Base-by-base conservation (phyloP, 2,888 invertebrate genomes). In the Stenchaetothrips biformis region DNA sequence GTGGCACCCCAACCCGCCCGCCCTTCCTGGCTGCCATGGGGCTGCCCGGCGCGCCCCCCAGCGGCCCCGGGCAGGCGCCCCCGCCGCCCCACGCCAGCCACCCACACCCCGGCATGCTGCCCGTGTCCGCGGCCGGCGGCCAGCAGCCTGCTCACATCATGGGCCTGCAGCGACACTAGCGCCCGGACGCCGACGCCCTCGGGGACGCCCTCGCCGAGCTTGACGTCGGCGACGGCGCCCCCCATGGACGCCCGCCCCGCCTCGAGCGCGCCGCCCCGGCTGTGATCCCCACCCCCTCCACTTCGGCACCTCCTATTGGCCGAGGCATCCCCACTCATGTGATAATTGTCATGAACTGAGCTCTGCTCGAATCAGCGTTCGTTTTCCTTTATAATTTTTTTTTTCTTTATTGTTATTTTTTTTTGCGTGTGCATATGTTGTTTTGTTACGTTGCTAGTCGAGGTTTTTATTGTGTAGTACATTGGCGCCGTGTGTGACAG, bases 21-120 rank as follows among this genome's bases (percentile, higher is more conserved):
- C 81, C 79, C 74, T 81, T 81, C 81, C 82, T 81, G 49, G 89
- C 89, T 0, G 91, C 91, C 0, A 92, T 92, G 83, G 90, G 91
- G 4, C 88, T 87, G 81, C 87, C 91, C 82, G 80, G 81, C 81
- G 83, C 79, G 88, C 91, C 11, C 90, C 90, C 84, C 88, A 91
- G 89, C 90, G 84, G 89, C 89, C 86, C 88, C 91, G n/a, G 13
- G 53, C 53, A 53, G 53, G 53, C 13, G 53, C 67, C 9, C 67
- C 25, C 67, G 67, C 67, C 21, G 25, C 25, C 67, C 67, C 67
- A 74, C 67, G 59, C 13, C 59, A 16, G 13, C 13, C 59, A 59
- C 59, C 59, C 59, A 0, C 59, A 59, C 59, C 59, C 59, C 59
- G 18, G 16, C 59, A 21, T 74, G 37, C 37, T 37, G 67, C 25